Percentiles rank a stretch among this genome's conserved stretches.
Conservation (phyloP, 2,797 vertebrate genomes). For the Notoglanidium macrostoma region DNA sequence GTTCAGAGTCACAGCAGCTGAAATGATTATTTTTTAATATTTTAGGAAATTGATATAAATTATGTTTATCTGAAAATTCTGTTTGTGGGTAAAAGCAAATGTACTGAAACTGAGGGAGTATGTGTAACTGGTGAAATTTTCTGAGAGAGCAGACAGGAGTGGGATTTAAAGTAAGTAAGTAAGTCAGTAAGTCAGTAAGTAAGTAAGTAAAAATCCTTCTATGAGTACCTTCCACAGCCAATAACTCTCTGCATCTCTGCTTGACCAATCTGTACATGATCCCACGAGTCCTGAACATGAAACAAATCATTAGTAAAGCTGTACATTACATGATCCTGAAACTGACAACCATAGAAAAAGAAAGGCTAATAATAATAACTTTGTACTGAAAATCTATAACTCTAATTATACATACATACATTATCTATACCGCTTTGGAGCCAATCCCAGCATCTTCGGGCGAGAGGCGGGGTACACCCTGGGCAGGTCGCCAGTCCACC, state of each 20-base stretch:
- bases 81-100: neutral
- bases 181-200: neutral
- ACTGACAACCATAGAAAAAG: neutral
- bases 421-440: too few species aligned
- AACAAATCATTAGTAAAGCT: neutral
- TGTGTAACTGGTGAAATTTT: neutral
- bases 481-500: too few species aligned
- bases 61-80: neutral
- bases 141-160: neutral
- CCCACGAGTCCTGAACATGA: constrained; percentile 84
- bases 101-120: neutral
- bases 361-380: neutral
- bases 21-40: neutral
- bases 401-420: neutral
- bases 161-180: neutral
- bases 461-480: too few species aligned
- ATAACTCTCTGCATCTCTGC: constrained; percentile 81
- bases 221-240: constrained; percentile 83
- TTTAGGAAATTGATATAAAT: neutral
- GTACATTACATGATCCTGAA: neutral
- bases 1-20: neutral
- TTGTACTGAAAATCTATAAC: neutral
- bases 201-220: too few species aligned
- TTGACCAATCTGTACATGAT: constrained; percentile 83
- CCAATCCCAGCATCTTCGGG: too few species aligned